phyloP scores from a whole-genome alignment of 35 echinoderm and acorn worm genomes.

The Lytechinus variegatus region DNA sequence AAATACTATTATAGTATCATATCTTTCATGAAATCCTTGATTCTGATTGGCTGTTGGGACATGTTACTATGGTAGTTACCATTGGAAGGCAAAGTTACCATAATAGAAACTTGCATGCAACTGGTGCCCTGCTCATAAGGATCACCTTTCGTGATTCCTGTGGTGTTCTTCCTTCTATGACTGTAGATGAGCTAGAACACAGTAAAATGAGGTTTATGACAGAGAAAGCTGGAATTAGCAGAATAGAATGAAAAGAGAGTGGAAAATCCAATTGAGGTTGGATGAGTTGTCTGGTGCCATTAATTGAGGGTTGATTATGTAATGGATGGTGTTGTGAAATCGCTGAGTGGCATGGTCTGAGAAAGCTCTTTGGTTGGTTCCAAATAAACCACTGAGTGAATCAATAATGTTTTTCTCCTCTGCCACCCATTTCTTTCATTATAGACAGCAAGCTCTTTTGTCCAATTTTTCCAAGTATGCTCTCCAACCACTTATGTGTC shows the following conservation, averaged over 20 bases:
- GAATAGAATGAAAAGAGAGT: background rate
- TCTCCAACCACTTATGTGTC: background rate
- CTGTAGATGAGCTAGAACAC: too few relatives aligned
- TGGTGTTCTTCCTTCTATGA: too few relatives aligned
- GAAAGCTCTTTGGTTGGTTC: background rate
- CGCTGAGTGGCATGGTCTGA: background rate
- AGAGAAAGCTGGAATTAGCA: background rate
- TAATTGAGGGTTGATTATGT: background rate
- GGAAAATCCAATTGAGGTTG: background rate
- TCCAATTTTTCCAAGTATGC: background rate
- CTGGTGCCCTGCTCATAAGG: too few relatives aligned
- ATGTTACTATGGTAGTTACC: too few relatives aligned
- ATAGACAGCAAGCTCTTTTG: background rate
- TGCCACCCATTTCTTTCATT: background rate
- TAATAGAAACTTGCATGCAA: too few relatives aligned
- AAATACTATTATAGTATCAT: too few relatives aligned
- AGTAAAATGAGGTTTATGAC: too few relatives aligned
- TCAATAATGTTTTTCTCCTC: slow-evolving; percentile 23
- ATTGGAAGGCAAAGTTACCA: too few relatives aligned
- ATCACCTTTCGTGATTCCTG: too few relatives aligned
- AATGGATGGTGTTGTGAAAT: background rate
- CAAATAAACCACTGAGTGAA: background rate
- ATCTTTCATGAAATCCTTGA: too few relatives aligned
- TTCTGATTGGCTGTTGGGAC: too few relatives aligned
- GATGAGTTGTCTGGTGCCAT: background rate